Evolutionary conservation across 2,113 vertebrate genomes (phyloP).

Genomic region (Scytalopus superciliaris): DNA sequence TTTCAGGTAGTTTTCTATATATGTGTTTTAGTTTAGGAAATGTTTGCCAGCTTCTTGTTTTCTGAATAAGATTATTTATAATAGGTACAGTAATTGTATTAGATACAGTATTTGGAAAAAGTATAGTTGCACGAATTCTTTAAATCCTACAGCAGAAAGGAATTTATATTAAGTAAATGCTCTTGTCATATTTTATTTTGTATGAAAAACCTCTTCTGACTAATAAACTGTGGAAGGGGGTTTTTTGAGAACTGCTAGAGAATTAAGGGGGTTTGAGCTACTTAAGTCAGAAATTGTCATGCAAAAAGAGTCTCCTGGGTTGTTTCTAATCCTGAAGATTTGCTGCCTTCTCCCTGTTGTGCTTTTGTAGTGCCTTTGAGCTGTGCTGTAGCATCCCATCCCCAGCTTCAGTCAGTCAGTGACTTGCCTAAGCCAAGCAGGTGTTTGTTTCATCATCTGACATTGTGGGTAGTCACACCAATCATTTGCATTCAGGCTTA

Average conservation of each 20-base stretch:
- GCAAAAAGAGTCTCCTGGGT: background rate
- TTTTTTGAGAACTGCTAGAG: background rate
- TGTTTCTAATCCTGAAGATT: background rate
- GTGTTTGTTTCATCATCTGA: background rate
- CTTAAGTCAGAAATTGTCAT: background rate
- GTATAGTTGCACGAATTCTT: background rate
- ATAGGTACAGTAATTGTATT: background rate
- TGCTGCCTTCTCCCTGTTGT: background rate
- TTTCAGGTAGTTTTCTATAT: background rate
- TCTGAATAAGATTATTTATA: background rate
- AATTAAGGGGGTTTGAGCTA: background rate
- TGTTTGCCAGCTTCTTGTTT: background rate
- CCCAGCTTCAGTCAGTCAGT: background rate
- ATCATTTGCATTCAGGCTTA: background rate
- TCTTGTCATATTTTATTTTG: background rate
- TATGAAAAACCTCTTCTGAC: background rate
- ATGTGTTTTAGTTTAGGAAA: background rate
- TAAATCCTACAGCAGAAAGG: background rate
- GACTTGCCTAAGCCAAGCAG: background rate
- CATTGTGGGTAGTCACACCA: background rate
- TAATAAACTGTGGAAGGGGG: background rate
- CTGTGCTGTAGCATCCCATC: background rate
- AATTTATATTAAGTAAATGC: background rate
- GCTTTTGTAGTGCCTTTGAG: background rate
- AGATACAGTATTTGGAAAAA: background rate